phyloP scores from a whole-genome alignment of 1,140 invertebrate species.

The Neocloeon triangulifer region DNA sequence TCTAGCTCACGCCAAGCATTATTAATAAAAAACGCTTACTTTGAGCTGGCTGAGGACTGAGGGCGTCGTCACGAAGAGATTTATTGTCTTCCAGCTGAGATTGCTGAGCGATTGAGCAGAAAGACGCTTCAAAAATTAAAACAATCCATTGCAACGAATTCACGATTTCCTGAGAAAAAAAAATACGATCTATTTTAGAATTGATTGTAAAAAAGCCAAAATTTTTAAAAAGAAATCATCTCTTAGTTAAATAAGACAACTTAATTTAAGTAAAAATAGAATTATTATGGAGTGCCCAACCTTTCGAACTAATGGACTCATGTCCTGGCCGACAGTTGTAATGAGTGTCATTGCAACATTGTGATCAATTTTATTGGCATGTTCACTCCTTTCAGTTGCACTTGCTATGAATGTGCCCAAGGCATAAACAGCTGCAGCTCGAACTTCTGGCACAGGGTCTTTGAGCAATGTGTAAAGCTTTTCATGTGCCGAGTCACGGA shows the following conservation, averaged over 20 bases:
- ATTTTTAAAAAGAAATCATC: too few relatives aligned
- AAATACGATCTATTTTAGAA: slow-evolving; percentile 1
- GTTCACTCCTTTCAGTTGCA: slow-evolving; percentile 57
- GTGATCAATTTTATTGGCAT: slow-evolving; percentile 84
- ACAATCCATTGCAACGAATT: slow-evolving; percentile 80
- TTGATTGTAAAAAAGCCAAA: slow-evolving; percentile 9
- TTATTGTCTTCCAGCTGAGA: slow-evolving; percentile 18
- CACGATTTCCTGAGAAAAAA: slow-evolving; percentile 37
- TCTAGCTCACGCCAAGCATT: too few relatives aligned
- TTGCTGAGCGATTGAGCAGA: slow-evolving; percentile 43
- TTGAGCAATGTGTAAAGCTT: slow-evolving; percentile 62
- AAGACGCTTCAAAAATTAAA: slow-evolving; percentile 71
- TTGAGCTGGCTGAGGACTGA: neutral
- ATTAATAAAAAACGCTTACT: neutral
- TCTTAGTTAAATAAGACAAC: too few relatives aligned
- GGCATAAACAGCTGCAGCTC: slow-evolving; percentile 76
- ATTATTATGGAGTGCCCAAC: slow-evolving; percentile 28
- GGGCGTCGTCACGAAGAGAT: slow-evolving; percentile 8
- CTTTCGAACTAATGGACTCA: slow-evolving; percentile 68
- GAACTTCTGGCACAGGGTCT: slow-evolving; percentile 68
- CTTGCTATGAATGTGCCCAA: slow-evolving; percentile 81
- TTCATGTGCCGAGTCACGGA: slow-evolving; percentile 86
- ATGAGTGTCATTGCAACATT: slow-evolving; percentile 69
- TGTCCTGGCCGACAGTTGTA: slow-evolving; percentile 54
- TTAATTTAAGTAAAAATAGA: too few relatives aligned